phyloP scores from a whole-genome alignment of 2,113 vertebrate genomes.

The Varanus komodoensis region DNA sequence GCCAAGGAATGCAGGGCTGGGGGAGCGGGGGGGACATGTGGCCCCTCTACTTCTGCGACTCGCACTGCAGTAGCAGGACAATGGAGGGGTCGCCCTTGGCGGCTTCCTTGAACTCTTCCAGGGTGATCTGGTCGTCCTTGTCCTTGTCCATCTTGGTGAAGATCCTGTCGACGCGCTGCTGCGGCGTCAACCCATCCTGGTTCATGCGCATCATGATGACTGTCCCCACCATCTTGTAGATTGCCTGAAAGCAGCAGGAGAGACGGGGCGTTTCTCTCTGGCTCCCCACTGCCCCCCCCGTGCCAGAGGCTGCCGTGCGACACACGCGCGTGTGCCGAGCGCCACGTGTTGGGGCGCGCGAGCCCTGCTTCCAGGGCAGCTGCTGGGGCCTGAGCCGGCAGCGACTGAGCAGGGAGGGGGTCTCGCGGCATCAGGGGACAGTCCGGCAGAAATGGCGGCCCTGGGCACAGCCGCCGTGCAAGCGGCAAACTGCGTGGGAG shows the following conservation, averaged over 20 bases:
- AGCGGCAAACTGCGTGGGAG: no score
- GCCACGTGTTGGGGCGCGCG: no score
- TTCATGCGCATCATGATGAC: slow-evolving; percentile 99
- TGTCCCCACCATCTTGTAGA: slow-evolving; percentile 99
- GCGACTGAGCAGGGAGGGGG: no score
- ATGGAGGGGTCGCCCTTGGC: slow-evolving; percentile 97
- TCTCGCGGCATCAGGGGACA: no score
- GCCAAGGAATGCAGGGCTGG: not conserved
- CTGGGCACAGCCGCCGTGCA: no score
- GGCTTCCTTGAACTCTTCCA: slow-evolving; percentile 98
- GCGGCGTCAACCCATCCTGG: slow-evolving; percentile 94
- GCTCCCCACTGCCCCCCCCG: no score
- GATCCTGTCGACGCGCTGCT: slow-evolving; percentile 98
- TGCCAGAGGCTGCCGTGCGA: no score
- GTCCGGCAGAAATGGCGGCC: no score
- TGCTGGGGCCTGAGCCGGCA: no score
- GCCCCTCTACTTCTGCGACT: slow-evolving; percentile 93
- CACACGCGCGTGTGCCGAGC: no score
- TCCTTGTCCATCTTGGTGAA: slow-evolving; percentile 99
- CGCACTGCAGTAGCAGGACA: slow-evolving; percentile 95
- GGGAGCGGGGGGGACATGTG: slow-evolving; percentile 44
- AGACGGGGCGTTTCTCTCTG: not conserved
- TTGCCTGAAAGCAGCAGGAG: slow-evolving; percentile 81
- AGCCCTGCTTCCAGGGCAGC: no score
- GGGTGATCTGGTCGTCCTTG: slow-evolving; percentile 95